phyloP scores from a whole-genome alignment of 2,888 invertebrate genomes.

The Lasioglossum villosulum region DNA sequence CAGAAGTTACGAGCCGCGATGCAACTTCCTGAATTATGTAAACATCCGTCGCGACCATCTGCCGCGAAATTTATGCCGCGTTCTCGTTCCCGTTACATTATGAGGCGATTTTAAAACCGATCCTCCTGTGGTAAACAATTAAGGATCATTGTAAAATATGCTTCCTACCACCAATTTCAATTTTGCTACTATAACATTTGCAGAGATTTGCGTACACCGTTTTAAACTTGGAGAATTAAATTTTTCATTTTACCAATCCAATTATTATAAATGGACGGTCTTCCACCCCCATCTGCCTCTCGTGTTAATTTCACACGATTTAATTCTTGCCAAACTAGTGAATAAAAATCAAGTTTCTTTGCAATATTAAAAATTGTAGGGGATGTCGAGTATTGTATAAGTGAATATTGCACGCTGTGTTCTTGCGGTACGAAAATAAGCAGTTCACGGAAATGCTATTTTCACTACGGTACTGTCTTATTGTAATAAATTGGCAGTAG shows the following conservation, averaged over 20 bases:
- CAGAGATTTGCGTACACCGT: background rate
- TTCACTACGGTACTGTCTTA: background rate
- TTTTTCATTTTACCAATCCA: background rate
- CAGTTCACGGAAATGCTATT: background rate
- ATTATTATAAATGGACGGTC: background rate
- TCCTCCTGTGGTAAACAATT: background rate
- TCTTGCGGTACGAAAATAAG: background rate
- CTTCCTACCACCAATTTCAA: background rate
- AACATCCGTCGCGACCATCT: constrained; percentile 10
- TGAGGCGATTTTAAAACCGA: background rate
- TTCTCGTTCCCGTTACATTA: background rate
- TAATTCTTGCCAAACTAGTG: background rate
- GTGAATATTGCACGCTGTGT: background rate
- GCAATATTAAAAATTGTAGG: background rate
- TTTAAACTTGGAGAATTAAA: background rate
- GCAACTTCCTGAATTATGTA: constrained; percentile 12
- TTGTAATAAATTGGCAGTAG: background rate
- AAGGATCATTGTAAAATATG: background rate
- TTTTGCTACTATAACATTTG: background rate
- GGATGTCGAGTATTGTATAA: background rate
- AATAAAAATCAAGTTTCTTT: background rate
- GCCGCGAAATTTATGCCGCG: constrained; percentile 12
- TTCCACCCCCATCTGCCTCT: background rate
- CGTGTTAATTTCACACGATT: background rate
- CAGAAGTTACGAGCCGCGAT: background rate